Percentiles rank a stretch among this genome's conserved stretches.
Evolutionary conservation across 2,113 vertebrate genomes (phyloP).

Genomic region (Apeltes quadracus): DNA sequence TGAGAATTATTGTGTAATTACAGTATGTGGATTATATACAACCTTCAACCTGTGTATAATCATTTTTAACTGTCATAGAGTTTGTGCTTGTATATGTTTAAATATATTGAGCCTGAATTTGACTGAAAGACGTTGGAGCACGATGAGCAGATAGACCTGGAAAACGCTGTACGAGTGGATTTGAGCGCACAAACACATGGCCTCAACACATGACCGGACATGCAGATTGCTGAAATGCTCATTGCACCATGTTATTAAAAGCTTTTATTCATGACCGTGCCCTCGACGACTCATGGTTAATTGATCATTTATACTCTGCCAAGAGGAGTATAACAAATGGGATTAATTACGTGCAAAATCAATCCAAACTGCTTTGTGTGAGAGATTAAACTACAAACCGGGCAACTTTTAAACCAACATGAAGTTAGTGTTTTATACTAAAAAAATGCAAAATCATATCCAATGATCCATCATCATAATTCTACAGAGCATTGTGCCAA

Average conservation of each 20-base stretch:
- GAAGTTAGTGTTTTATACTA: constrained; percentile 4
- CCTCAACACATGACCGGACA: neutral
- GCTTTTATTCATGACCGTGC: neutral
- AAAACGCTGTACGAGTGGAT: neutral
- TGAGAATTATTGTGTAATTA: neutral
- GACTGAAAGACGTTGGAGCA: neutral
- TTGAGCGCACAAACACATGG: neutral
- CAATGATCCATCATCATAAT: constrained; percentile 20
- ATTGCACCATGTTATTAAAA: neutral
- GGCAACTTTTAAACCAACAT: neutral
- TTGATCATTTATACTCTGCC: neutral
- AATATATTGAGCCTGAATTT: neutral
- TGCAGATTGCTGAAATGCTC: neutral
- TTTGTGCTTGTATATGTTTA: neutral
- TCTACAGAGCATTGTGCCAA: constrained; percentile 16
- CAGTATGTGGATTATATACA: constrained; percentile 5
- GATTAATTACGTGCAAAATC: neutral
- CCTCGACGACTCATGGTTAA: neutral
- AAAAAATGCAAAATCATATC: constrained; percentile 1
- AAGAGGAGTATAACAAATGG: neutral
- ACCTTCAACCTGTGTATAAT: neutral
- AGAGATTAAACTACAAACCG: neutral
- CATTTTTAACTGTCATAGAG: neutral
- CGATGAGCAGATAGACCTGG: too few species aligned
- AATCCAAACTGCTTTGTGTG: neutral